Evolutionary conservation across 1,140 invertebrate species (phyloP), one percentile per base, ranked within the genome.

Genomic region (Odontomachus brunneus): DNA sequence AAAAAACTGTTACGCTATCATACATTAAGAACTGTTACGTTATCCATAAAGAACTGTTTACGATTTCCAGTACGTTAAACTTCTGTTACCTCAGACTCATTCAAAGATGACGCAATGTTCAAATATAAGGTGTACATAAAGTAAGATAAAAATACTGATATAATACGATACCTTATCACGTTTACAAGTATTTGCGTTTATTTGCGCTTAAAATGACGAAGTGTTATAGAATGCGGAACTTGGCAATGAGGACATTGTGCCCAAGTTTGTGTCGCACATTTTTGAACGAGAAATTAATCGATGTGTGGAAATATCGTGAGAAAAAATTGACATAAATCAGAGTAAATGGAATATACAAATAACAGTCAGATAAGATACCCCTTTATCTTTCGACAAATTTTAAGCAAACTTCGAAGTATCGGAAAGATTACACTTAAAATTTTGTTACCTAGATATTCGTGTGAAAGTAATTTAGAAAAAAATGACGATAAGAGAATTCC

Each of bases 41-140:
- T n/a, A n/a, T n/a, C n/a, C n/a, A n/a, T n/a, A n/a, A n/a, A n/a
- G 60, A 12, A 12, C 26, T 75, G 3, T 75, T 63, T 63, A 63
- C 7, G 14, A 75, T 29, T 29, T 62, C 60, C 57, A 3, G 7
- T 75, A 15, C 17, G 15, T 74, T 62, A 12, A 11, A 49, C 38
- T 26, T 62, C 7, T 9, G 19, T 7, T 49, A 14, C 19, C 3
- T 7, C 26, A 29, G 60, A 60, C 38, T 62, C 17, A 62, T 62
- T 74, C 59, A 75, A 62, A 63, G 51, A 26, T 15, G 11, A 59
- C 2, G 19, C 48, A 12, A 60, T n/a, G 3, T 51, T 1, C 26
- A 49, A 33, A 22, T 33, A 9, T 63, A 63, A 63, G 12, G 63
- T 51, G 17, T 17, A 29, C 29, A 38, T 26, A 3, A 75, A 63